Base-by-base conservation (phyloP, 2,113 vertebrate genomes). In the Agelaius phoeniceus region DNA sequence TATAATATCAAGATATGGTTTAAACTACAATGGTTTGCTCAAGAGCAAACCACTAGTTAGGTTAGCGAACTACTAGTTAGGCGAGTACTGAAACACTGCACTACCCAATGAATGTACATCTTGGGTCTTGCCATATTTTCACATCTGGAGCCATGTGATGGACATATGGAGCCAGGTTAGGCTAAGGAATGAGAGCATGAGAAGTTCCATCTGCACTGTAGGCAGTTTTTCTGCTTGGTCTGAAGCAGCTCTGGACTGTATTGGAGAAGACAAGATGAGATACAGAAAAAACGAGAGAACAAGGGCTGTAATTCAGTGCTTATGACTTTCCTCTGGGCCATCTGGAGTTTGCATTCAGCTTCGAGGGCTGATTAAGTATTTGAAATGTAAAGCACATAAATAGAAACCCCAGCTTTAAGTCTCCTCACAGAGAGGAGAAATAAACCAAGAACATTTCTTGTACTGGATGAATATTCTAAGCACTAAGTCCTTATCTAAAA, bases 331-430 rank as follows among this genome's bases (percentile, higher is more conserved):
- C 48, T 89, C 65, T 94, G 76, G 43, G 46, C 85, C 84, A 94
- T 91, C 68, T 95, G 73, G 80, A 73, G 59, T 92, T 59, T 35
- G 23, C 26, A 91, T 94, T 94, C 87, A 90, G 31, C 61, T 91
- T 52, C 0, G 0, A 91, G 55, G 55, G 35, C 26, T 86, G 62
- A 94, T 90, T 92, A 84, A 92, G 87, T 71, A 81, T 95, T 92
- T 95, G 65, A 87, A 90, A 68, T 86, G 28, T 69, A 69, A 92
- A 91, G 61, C 30, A 35, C 43, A 89, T 81, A 89, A 94, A 89
- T 71, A 96, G 87, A 91, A 94, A 67, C 28, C 14, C 37, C 77
- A 15, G 27, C 63, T 92, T 90, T 66, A 69, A 95, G 55, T 86
- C 67, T 83, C n/a, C 63, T 94, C 72, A 95, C 10, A 3, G 22